phyloP scores from a whole-genome alignment of 2,888 invertebrate genomes.

The Plagodis dolabraria region DNA sequence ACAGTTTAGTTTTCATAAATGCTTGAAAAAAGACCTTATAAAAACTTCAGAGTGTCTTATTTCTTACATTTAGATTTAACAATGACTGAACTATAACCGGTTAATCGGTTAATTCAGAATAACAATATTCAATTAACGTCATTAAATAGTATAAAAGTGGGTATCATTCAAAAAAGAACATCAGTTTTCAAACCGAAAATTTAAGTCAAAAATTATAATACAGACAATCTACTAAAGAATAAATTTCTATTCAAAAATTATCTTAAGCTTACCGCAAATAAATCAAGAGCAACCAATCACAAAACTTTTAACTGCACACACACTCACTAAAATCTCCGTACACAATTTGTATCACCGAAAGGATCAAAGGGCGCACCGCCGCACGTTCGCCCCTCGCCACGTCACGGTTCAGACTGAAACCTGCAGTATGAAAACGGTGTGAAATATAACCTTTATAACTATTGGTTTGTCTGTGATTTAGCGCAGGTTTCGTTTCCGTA shows the following conservation, averaged over 20 bases:
- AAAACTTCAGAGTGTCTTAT: no score
- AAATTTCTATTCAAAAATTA: neutral
- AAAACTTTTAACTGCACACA: conserved; percentile 22
- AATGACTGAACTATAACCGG: no score
- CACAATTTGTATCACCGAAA: conserved; percentile 4
- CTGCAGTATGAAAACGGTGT: conserved; percentile 5
- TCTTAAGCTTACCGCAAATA: conserved; percentile 12
- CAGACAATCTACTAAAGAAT: neutral
- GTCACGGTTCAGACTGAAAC: conserved; percentile 10
- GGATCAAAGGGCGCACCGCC: conserved; percentile 2
- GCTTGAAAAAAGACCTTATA: no score
- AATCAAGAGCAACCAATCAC: conserved; percentile 15
- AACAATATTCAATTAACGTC: no score
- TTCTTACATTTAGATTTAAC: no score
- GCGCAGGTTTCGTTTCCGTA: conserved; percentile 5
- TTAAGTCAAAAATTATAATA: neutral
- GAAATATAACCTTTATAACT: neutral
- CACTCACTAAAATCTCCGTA: conserved; percentile 17
- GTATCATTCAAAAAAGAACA: no score
- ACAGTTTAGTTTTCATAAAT: no score
- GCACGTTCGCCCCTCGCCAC: conserved; percentile 3
- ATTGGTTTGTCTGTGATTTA: neutral
- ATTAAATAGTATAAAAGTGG: no score
- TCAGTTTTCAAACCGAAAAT: neutral
- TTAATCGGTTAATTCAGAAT: no score